Conservation (phyloP, 2,113 vertebrate genomes). For the Hystrix cristata region DNA sequence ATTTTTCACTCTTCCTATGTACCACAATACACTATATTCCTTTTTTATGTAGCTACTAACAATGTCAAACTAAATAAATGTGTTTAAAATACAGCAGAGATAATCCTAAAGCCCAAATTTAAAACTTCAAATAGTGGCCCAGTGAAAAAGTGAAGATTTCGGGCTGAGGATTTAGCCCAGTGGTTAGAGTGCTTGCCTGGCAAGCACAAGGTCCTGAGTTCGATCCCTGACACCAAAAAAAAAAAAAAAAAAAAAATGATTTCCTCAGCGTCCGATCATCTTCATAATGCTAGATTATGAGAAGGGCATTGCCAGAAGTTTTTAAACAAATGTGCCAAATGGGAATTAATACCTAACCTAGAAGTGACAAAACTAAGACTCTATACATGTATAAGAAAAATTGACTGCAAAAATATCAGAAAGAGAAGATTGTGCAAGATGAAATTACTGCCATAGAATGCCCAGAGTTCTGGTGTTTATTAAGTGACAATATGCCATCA, state of each 20-base stretch:
- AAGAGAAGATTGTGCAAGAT: background rate
- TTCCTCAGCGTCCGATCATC: background rate
- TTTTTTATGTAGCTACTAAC: constrained; percentile 4
- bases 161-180: too few species aligned
- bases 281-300: background rate
- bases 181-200: too few species aligned
- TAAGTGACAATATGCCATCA: background rate
- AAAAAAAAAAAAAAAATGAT: too few species aligned
- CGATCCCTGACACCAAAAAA: too few species aligned
- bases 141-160: background rate
- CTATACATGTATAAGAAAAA: background rate
- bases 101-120: background rate
- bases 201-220: too few species aligned
- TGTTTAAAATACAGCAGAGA: background rate
- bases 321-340: background rate
- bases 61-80: background rate
- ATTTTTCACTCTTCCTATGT: constrained; percentile 61
- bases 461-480: background rate
- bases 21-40: background rate
- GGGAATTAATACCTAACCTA: background rate
- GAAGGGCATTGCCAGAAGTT: background rate
- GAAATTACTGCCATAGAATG: background rate
- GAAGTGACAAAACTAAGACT: background rate
- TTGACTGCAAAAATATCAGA: background rate
- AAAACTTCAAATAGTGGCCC: background rate